Evolutionary conservation across 2,888 invertebrate species (phyloP), one percentile per base, ranked within the genome.

Genomic region (Caenorhabditis sp.): DNA sequence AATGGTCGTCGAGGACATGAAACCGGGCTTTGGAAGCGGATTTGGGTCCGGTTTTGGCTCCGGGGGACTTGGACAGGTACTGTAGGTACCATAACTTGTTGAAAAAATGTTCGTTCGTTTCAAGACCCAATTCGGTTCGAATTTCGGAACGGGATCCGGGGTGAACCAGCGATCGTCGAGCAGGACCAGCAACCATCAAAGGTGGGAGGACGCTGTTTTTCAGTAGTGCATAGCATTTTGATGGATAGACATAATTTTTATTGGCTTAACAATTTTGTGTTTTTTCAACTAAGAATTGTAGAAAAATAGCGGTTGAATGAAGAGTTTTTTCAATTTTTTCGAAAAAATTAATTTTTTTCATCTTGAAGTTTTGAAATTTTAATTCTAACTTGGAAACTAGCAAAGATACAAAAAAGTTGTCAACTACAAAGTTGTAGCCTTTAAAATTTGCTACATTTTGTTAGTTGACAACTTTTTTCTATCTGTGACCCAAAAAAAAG

Each of bases 1-100:
- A 70, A 84, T 87, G 60, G 76, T 86, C 15, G 86, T 86, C 1
- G 86, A 86, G 24, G 86, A 86, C n/a, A 77, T 83, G 53, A 78
- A 74, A 20, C 78, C 86, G n/a, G 84, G 84, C 20, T 83, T 83
- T 47, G 83, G 83, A 24, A 35, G 37, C 26, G 70, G 76, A n/a
- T 81, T 81, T 32, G 80, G 80, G 9, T n/a, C n/a, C n/a, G 67
- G 40, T 13, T 5, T 44, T 18, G 67, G 61, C 18, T 62, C 62
- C 64, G 71, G 70, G 1, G 32, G 40, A 32, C n/a, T n/a, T n/a
- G 40, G 40, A 53, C 77, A 76, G 51, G 53, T 13, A 15, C n/a
- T n/a, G n/a, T n/a, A n/a, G n/a, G n/a, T n/a, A n/a, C n/a, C n/a
- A n/a, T n/a, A n/a, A n/a, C n/a, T n/a, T n/a, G n/a, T n/a, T n/a